Base-by-base conservation (phyloP, 2,113 vertebrate species). In the Seriola rivoliana region DNA sequence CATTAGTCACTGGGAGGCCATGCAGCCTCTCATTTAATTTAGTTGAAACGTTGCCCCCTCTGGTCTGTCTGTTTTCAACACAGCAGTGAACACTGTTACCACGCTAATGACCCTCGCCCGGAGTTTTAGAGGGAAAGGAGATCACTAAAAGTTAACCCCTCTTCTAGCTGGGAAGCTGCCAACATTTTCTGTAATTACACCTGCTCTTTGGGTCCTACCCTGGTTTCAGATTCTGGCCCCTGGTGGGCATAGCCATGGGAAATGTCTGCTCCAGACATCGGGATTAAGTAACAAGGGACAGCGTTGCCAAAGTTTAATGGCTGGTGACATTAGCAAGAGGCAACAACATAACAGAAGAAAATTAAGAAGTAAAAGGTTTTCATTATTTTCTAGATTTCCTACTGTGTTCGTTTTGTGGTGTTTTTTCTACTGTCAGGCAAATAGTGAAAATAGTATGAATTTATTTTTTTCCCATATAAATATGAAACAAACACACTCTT, bases 111-210 rank as follows among this genome's bases (percentile, higher is more conserved):
- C 78, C 86, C 81, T 70, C 13, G 32, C 65, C 52, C 55, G 0
- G 1, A 62, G 77, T 85, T 80, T 68, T 59, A 77, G 63, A 62
- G 38, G 50, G 63, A 59, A 60, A 63, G 64, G 32, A 67, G 73
- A 76, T 76, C 46, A 11, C 73, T n/a, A 16, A 79, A 63, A 80
- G 59, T 89, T 88, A 88, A 84, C 85, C 65, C 68, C 23, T 70
- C 25, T 60, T 72, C 70, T 55, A 1, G 66, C 69, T 85, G 87
- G 81, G 32, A 81, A 84, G 60, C 67, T 65, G 90, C 75, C 86
- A 89, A 64, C 69, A 23, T 70, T 77, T 69, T 70, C 89, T 88
- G 90, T 90, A 90, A 90, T 88, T 91, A 82, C 86, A 92, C 57
- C 91, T 87, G 86, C 82, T 84, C 89, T 79, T 42, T 46, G 84